Conservation (phyloP, 1,140 invertebrate genomes). For the Thrips palmi region DNA sequence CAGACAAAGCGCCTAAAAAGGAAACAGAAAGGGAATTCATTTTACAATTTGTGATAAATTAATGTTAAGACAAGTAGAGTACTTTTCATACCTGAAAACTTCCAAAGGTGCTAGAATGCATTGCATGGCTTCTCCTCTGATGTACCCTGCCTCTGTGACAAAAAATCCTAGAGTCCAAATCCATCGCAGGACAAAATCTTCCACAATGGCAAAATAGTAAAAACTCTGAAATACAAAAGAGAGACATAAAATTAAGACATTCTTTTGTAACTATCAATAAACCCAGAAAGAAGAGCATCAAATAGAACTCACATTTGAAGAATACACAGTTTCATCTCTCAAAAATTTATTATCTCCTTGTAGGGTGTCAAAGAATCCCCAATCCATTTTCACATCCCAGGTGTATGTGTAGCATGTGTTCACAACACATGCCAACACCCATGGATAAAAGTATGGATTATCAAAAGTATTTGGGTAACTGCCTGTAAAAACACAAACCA, state of each 20-base stretch:
- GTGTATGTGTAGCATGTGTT: conserved; percentile 60
- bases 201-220: conserved; percentile 94
- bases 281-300: conserved; percentile 4
- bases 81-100: conserved; percentile 66
- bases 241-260: background rate
- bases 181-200: conserved; percentile 87
- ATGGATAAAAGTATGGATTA: conserved; percentile 51
- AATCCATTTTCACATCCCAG: conserved; percentile 90
- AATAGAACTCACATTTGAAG: conserved; percentile 30
- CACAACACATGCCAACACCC: conserved; percentile 45
- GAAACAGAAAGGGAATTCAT: conserved; percentile 6
- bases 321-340: conserved; percentile 46
- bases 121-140: conserved; percentile 69
- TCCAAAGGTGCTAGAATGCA: conserved; percentile 81
- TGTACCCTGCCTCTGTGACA: conserved; percentile 61
- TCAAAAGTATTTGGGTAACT: conserved; percentile 21
- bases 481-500: background rate
- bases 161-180: conserved; percentile 79
- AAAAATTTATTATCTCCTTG: conserved; percentile 56
- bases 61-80: background rate
- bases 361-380: conserved; percentile 68
- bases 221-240: conserved; percentile 43
- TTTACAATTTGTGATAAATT: background rate
- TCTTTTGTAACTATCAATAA: conserved; percentile 35
- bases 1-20: conserved; percentile 79